A percentile compares a stretch with the other conserved stretches of the same genome.
These are phyloP conservation scores for Trachelus iudaicus DNA, from an alignment of 2,888 invertebrate genomes.

Conservation along the genomic window DNA sequence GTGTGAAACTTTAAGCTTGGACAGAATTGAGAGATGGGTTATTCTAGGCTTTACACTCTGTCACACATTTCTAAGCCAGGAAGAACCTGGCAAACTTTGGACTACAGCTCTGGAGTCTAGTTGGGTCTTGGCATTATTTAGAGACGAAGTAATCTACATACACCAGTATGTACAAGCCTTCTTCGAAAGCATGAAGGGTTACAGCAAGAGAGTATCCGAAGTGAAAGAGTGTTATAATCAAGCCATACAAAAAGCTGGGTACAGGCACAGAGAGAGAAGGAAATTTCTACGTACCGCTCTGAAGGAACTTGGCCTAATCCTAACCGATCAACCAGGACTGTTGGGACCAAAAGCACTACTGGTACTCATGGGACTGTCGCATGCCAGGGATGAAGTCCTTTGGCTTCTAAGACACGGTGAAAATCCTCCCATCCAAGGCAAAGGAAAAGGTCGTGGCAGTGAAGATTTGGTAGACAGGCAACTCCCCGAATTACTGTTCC, in stretches of 20 bases:
- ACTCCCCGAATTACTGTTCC: conserved; percentile 95
- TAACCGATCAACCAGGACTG: conserved; percentile 98
- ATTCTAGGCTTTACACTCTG: conserved; percentile 94
- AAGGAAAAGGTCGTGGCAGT: conserved; percentile 86
- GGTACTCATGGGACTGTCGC: conserved; percentile 95
- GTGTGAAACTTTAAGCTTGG: conserved; percentile 96
- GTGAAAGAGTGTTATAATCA: conserved; percentile 94
- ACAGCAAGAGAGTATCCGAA: conserved; percentile 91
- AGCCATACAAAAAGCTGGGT: conserved; percentile 90
- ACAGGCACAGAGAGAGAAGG: conserved; percentile 92
- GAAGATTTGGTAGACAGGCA: conserved; percentile 96
- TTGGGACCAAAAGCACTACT: conserved; percentile 97
- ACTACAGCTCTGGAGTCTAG: conserved; percentile 90
- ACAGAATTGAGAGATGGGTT: conserved; percentile 96
- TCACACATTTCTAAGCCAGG: conserved; percentile 85
- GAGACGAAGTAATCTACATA: conserved; percentile 97
- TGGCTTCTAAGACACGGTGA: conserved; percentile 97
- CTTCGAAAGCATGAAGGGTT: conserved; percentile 96
- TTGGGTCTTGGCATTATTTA: conserved; percentile 93
- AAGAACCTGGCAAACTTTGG: conserved; percentile 90
- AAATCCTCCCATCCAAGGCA: conserved; percentile 87
- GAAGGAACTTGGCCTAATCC: conserved; percentile 92
- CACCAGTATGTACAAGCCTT: conserved; percentile 93
- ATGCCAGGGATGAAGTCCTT: conserved; percentile 95
- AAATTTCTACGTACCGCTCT: conserved; percentile 96